Conservation (phyloP, 2,113 vertebrate species). For the Bufo gargarizans region DNA sequence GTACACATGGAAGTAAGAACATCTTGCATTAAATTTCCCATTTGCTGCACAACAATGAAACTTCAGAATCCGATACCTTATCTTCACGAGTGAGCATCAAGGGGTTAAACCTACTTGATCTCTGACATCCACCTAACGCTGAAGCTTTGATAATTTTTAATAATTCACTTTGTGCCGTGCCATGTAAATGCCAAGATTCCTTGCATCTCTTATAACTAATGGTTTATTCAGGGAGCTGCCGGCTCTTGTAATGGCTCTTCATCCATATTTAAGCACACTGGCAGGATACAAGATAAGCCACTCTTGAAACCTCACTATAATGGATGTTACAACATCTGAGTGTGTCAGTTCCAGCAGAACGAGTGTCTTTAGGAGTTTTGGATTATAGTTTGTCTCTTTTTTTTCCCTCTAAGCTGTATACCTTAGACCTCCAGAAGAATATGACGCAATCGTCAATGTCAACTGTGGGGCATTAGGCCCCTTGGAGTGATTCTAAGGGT, state of each 20-base stretch:
- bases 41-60: background rate
- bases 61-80: background rate
- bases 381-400: too few relatives aligned
- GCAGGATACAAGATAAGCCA: background rate
- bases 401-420: background rate
- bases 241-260: background rate
- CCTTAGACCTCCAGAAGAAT: background rate
- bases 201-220: background rate
- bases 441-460: too few relatives aligned
- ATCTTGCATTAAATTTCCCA: background rate
- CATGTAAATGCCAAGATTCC: background rate
- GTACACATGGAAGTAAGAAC: slow-evolving; percentile 64
- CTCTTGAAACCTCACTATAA: background rate
- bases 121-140: too few relatives aligned
- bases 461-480: background rate
- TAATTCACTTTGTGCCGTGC: background rate
- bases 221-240: background rate
- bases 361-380: background rate
- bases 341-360: background rate
- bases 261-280: slow-evolving; percentile 1
- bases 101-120: too few relatives aligned
- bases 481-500: background rate
- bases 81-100: too few relatives aligned
- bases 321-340: background rate
- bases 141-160: background rate